Evolutionary conservation across 1,140 invertebrate species (phyloP).

Genomic region (Phortica variegata): DNA sequence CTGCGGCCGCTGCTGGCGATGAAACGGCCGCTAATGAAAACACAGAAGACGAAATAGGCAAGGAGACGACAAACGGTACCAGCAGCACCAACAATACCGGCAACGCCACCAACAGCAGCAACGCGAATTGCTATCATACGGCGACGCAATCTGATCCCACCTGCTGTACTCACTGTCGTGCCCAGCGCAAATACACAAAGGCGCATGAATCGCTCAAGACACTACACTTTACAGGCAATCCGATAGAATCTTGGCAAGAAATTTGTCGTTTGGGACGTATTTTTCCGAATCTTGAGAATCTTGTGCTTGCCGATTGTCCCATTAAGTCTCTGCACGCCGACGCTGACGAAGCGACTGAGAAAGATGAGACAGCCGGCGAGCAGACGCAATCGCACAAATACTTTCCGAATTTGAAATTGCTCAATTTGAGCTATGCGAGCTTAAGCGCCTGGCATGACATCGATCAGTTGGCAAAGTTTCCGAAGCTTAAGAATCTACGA

Average conservation of each 20-base stretch:
- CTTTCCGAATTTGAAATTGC: conserved; percentile 65
- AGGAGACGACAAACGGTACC: conserved; percentile 1
- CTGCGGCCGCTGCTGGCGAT: conserved; percentile 30
- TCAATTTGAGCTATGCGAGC: conserved; percentile 83
- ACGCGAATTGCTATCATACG: background rate
- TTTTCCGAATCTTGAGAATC: conserved; percentile 80
- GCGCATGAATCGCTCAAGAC: conserved; percentile 69
- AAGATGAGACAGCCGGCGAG: conserved; percentile 20
- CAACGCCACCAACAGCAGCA: too few species aligned
- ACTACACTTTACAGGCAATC: conserved; percentile 82
- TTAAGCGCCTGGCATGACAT: conserved; percentile 85
- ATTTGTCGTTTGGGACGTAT: conserved; percentile 78
- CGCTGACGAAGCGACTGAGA: conserved; percentile 15
- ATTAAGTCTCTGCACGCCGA: conserved; percentile 30
- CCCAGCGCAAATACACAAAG: conserved; percentile 37
- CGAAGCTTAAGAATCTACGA: conserved; percentile 76
- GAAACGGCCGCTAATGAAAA: conserved; percentile 22
- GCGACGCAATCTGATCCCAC: conserved; percentile 3
- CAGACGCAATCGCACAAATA: conserved; percentile 58
- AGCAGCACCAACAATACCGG: too few species aligned
- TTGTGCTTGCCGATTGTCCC: conserved; percentile 85
- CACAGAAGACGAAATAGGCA: conserved; percentile 21
- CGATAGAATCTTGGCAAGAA: conserved; percentile 76
- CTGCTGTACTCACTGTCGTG: conserved; percentile 15
- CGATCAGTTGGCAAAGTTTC: conserved; percentile 78